A percentile compares a stretch with the other conserved stretches of the same genome.
phyloP scores from a whole-genome alignment of 1,140 invertebrate genomes.

The Argopecten irradians region DNA sequence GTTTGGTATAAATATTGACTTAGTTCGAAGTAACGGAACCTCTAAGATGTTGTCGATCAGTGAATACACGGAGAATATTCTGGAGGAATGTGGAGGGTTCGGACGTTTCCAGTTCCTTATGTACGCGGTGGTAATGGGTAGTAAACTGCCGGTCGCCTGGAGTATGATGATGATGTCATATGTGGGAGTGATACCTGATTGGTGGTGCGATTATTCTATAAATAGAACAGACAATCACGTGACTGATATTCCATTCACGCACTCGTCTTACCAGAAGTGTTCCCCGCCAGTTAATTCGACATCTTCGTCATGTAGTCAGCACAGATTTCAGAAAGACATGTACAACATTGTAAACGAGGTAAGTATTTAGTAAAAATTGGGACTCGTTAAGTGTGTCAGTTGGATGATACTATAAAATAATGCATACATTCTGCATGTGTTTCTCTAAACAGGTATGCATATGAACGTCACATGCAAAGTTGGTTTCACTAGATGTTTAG shows the following conservation, averaged over 20 bases:
- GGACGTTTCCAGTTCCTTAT: constrained; percentile 54
- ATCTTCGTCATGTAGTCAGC: background rate
- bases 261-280: constrained; percentile 13
- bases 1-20: too few species aligned
- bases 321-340: constrained; percentile 29
- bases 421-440: background rate
- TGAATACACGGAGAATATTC: constrained; percentile 44
- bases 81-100: constrained; percentile 47
- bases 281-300: background rate
- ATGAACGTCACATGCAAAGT: background rate
- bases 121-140: constrained; percentile 23
- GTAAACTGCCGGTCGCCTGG: constrained; percentile 50
- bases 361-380: background rate
- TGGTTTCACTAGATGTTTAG: background rate
- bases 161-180: constrained; percentile 61
- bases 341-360: constrained; percentile 40
- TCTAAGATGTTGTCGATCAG: constrained; percentile 29
- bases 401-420: background rate
- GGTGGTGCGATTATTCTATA: constrained; percentile 48
- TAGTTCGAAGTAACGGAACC: too few species aligned
- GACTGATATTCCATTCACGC: background rate
- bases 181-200: constrained; percentile 55
- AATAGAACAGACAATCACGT: background rate
- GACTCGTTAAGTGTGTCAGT: background rate
- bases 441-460: background rate